Conservation (phyloP, 2,797 vertebrate genomes). For the Antrozous pallidus region DNA sequence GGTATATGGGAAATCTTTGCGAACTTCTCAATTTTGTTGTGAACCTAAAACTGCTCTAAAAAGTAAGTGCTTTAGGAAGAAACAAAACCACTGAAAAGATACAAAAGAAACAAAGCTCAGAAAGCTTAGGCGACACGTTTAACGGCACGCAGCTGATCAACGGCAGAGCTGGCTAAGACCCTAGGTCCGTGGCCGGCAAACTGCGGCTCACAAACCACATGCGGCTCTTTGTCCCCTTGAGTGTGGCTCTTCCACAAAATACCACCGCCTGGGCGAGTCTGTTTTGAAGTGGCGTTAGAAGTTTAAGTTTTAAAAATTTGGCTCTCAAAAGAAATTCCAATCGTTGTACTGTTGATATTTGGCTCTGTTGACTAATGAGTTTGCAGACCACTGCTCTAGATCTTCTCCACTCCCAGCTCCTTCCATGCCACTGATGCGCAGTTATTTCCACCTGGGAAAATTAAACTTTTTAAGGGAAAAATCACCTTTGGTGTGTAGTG, state of each 20-base stretch:
- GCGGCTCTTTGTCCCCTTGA: too few relatives aligned
- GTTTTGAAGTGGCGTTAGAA: too few relatives aligned
- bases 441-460: slow-evolving; percentile 18
- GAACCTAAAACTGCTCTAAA: background rate
- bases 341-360: too few relatives aligned
- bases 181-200: too few relatives aligned
- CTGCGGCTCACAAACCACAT: too few relatives aligned
- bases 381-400: background rate
- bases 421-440: background rate
- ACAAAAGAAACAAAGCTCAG: background rate
- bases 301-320: too few relatives aligned
- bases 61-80: background rate
- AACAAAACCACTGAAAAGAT: background rate
- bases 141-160: background rate
- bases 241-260: too few relatives aligned
- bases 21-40: background rate
- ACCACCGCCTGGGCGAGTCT: too few relatives aligned
- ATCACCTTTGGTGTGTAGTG: background rate
- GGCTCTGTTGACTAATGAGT: too few relatives aligned
- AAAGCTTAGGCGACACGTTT: background rate
- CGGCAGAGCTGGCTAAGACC: background rate
- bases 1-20: background rate
- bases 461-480: background rate
- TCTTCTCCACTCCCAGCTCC: background rate
- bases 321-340: too few relatives aligned